phyloP scores from a whole-genome alignment of 2,113 vertebrate species.

The Lipotes vexillifer region DNA sequence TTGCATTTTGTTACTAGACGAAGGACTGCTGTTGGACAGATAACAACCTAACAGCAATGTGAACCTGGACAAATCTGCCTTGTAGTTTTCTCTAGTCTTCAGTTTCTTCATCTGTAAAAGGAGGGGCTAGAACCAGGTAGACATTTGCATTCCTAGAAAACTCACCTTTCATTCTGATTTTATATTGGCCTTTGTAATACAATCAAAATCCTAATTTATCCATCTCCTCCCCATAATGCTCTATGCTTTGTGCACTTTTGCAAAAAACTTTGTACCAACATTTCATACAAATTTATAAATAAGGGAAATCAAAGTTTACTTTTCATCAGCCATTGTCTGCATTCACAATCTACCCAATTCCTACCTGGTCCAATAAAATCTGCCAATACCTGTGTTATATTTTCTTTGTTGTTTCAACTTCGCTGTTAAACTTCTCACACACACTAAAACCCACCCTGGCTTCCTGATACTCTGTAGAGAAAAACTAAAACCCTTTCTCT shows the following conservation, averaged over 20 bases:
- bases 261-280: not conserved
- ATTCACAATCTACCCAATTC: not conserved
- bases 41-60: not conserved
- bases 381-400: not conserved
- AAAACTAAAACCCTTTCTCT: not conserved
- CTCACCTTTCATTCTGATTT: not conserved
- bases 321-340: not conserved
- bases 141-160: not conserved
- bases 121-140: not conserved
- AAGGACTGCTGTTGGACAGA: not conserved
- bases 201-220: not conserved
- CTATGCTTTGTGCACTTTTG: not conserved
- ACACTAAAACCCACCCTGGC: not conserved
- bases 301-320: not conserved
- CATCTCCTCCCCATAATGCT: not conserved
- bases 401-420: not conserved
- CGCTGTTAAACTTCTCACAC: not conserved
- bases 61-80: not conserved
- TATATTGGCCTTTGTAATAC: not conserved
- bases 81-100: not conserved
- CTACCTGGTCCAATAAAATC: not conserved
- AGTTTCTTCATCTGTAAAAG: not conserved
- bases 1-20: not conserved
- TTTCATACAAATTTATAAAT: not conserved
- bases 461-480: not conserved